Conservation (phyloP, 2,888 invertebrate species). For the Tiliacea citrago region DNA sequence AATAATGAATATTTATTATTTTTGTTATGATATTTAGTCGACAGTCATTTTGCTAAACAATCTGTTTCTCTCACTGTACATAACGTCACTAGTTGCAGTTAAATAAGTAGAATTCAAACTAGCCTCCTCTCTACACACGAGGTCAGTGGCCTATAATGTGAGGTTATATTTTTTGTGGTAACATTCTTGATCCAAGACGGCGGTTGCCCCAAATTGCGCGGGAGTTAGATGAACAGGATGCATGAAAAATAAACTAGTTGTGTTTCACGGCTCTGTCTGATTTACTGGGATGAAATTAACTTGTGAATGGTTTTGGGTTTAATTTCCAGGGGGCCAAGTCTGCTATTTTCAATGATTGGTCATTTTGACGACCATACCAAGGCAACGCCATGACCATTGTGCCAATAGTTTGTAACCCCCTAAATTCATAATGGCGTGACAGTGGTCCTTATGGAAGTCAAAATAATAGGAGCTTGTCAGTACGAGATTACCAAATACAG, state of each 20-base stretch:
- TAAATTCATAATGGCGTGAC: too few relatives aligned
- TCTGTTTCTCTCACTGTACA: not conserved
- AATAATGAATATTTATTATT: too few relatives aligned
- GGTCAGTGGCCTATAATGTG: constrained; percentile 54
- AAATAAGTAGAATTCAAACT: constrained; percentile 24
- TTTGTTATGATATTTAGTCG: too few relatives aligned
- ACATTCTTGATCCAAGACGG: constrained; percentile 58
- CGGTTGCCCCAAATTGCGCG: constrained; percentile 54
- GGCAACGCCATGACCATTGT: too few relatives aligned
- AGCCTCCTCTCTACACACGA: constrained; percentile 16
- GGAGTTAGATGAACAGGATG: constrained; percentile 40
- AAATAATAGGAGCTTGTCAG: too few relatives aligned
- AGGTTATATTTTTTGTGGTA: constrained; percentile 61
- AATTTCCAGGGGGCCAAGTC: not conserved
- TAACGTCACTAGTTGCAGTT: not conserved
- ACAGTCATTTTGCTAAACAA: not conserved
- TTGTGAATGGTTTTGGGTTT: not conserved
- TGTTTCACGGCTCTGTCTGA: not conserved
- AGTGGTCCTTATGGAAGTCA: too few relatives aligned
- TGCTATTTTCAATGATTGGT: too few relatives aligned
- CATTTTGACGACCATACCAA: too few relatives aligned
- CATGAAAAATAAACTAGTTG: not conserved
- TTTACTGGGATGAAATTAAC: not conserved
- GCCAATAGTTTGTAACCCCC: too few relatives aligned
- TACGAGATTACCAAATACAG: too few relatives aligned